phyloP scores from a whole-genome alignment of 1,140 invertebrate genomes.

The Globodera rostochiensis region DNA sequence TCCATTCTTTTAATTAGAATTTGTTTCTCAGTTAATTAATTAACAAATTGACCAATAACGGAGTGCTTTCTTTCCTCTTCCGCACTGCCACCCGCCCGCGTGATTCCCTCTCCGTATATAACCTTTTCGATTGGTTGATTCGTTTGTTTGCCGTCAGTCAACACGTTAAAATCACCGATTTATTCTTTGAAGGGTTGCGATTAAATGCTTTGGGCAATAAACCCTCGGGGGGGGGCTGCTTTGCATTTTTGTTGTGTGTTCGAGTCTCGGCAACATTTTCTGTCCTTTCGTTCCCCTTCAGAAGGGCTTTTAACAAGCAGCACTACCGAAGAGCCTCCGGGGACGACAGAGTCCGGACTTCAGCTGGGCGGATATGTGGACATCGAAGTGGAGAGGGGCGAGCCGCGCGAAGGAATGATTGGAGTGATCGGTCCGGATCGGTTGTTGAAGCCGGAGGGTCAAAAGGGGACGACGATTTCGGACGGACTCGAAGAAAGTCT shows the following conservation, averaged over 20 bases:
- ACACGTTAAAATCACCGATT: too few relatives aligned
- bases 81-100: constrained; percentile 24
- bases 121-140: not conserved
- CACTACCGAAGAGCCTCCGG: not conserved
- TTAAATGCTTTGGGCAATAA: too few relatives aligned
- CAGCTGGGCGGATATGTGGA: constrained; percentile 2
- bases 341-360: not conserved
- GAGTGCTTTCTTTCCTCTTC: constrained; percentile 19
- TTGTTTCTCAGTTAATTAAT: constrained; percentile 14
- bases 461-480: not conserved
- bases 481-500: not conserved
- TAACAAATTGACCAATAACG: constrained; percentile 5
- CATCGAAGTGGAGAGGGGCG: not conserved
- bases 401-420: not conserved
- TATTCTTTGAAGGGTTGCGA: too few relatives aligned
- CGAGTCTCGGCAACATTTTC: not conserved
- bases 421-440: not conserved
- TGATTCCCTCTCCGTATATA: not conserved
- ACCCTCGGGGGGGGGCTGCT: too few relatives aligned
- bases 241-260: too few relatives aligned
- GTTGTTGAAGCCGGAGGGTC: not conserved
- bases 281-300: not conserved
- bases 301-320: not conserved
- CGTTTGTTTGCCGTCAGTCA: not conserved
- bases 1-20: not conserved